Conservation (phyloP, 2,113 vertebrate species). For the Chinchilla lanigera region DNA sequence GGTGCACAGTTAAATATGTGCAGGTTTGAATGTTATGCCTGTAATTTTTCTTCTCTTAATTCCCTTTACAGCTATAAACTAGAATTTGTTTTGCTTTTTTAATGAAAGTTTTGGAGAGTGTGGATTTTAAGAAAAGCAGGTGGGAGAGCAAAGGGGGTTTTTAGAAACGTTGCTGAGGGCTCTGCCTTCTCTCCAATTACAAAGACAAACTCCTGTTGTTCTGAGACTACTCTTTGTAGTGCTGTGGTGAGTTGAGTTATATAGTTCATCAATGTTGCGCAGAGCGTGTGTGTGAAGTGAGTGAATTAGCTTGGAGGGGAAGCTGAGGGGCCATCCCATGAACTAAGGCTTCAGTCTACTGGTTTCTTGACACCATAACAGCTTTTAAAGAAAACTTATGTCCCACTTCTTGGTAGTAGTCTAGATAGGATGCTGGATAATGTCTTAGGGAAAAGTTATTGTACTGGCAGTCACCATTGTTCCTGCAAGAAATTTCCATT, state of each 20-base stretch:
- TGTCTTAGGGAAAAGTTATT: background rate
- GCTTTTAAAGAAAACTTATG: background rate
- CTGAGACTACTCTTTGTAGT: background rate
- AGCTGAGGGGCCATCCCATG: background rate
- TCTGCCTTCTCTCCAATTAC: background rate
- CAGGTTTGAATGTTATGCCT: background rate
- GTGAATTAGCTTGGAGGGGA: background rate
- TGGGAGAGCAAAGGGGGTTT: background rate
- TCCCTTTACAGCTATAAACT: background rate
- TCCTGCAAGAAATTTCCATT: background rate
- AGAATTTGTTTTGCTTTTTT: background rate
- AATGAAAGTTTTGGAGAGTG: constrained; percentile 7
- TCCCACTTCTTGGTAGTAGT: background rate
- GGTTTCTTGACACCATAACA: background rate
- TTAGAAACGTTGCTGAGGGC: background rate
- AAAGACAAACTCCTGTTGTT: background rate
- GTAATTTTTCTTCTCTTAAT: background rate
- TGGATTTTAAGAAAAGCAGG: background rate
- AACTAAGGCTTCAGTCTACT: background rate
- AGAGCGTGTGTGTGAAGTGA: background rate
- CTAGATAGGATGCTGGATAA: background rate
- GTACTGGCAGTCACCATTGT: background rate
- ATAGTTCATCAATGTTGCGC: background rate
- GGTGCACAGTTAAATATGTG: background rate
- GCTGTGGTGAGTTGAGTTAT: background rate